phyloP scores from a whole-genome alignment of 64 coral and sea anemone genomes.

The Montipora capricornis region DNA sequence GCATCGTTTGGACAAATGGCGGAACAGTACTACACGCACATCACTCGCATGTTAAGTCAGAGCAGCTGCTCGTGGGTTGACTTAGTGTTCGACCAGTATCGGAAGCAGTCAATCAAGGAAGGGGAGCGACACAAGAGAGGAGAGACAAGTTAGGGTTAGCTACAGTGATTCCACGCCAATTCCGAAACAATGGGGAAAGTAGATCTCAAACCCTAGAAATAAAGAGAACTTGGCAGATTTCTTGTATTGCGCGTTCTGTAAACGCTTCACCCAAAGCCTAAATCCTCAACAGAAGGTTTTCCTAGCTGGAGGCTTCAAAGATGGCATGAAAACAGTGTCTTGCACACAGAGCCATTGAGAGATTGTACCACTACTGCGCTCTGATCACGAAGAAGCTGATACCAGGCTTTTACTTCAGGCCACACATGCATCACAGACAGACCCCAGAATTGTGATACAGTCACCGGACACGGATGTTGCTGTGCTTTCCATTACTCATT shows the following conservation, averaged over 20 bases:
- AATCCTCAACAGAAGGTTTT: neutral
- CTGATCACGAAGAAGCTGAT: neutral
- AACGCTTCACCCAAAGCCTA: neutral
- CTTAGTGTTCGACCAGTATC: neutral
- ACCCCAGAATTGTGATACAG: conserved; percentile 12
- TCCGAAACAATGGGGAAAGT: neutral
- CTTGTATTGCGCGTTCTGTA: neutral
- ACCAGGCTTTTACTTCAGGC: neutral
- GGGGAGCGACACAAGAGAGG: neutral
- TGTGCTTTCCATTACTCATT: neutral
- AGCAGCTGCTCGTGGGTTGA: neutral
- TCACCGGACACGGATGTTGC: neutral
- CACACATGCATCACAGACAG: conserved; percentile 3
- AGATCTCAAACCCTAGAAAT: neutral
- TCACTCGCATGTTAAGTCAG: neutral
- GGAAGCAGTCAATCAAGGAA: neutral
- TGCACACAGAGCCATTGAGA: neutral
- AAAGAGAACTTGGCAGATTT: neutral
- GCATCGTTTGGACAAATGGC: conserved; percentile 3
- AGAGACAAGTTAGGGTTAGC: neutral
- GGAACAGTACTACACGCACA: neutral
- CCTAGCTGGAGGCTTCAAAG: neutral
- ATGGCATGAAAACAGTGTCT: neutral
- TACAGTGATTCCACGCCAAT: neutral
- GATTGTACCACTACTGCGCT: neutral